phyloP scores from a whole-genome alignment of 2,797 vertebrate species.

The Petrocephalus sullivani region DNA sequence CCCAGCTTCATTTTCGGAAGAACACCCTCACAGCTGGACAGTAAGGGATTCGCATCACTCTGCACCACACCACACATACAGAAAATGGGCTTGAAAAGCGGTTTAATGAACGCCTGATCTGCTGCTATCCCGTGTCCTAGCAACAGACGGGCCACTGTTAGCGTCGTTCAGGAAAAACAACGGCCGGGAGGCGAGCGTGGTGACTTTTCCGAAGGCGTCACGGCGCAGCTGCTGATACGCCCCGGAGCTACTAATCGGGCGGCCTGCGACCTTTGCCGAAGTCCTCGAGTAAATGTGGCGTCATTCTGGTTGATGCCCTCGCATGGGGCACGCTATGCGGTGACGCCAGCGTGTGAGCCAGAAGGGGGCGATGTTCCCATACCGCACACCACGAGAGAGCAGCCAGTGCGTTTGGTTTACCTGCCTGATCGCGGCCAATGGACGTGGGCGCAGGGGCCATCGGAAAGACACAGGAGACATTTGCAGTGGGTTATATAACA shows the following conservation, averaged over 20 bases:
- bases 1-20: background rate
- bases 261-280: slow-evolving; percentile 6
- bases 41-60: background rate
- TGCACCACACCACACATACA: background rate
- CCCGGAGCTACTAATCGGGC: background rate
- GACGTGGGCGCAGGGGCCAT: background rate
- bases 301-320: background rate
- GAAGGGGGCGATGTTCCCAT: background rate
- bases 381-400: background rate
- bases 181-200: slow-evolving; percentile 15
- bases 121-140: slow-evolving; percentile 12
- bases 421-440: background rate
- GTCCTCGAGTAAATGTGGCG: slow-evolving; percentile 23
- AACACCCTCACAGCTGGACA: background rate
- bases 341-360: background rate
- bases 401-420: background rate
- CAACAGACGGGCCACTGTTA: background rate
- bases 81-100: background rate
- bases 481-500: background rate
- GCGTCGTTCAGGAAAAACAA: background rate
- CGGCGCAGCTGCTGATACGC: background rate
- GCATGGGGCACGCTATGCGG: background rate
- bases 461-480: background rate
- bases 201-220: slow-evolving; percentile 29
- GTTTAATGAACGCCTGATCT: background rate